Base-by-base conservation (phyloP, 2,888 invertebrate species). In the Salpingus planirostris region DNA sequence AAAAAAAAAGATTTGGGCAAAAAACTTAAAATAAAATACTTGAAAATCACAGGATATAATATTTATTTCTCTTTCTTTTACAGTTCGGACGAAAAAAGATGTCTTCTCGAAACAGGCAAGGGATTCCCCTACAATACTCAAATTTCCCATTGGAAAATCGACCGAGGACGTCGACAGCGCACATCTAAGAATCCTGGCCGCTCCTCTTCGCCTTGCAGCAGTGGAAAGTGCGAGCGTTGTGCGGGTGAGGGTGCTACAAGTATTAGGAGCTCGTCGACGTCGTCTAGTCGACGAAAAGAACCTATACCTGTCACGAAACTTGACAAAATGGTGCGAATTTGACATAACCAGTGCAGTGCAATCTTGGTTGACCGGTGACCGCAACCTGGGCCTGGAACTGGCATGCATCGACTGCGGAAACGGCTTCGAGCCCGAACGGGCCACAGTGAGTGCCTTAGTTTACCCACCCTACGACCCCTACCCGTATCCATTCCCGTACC, bases 321-420 rank as follows among this genome's bases (percentile, higher is more conserved):
- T 57, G 21, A 65, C 71, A 2, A 71, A 71, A 41, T 78, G 78
- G 78, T 58, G 73, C 23, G 75, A 77, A 33, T 65, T 77, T 33
- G 78, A 78, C 50, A 65, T 74, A 2, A 72, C 72, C 6, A 61
- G 64, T 43, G 71, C 70, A 1, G 67, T 70, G 28, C 54, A 56
- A 33, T 54, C 57, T 29, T 74, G 74, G 71, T 66, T 62, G 14
- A 60, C 60, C 6, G 66, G 62, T 13, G 59, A 59, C 11, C 56
- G 65, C 11, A 72, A 73, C 49, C 55, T 71, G 24, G 71, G 70
- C 2, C 54, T 77, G 18, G 70, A 74, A 50, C 52, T 78, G 22
- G 64, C 67, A 42, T 74, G 76, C 46, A 59, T 65, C 27, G 64
- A 64, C 39, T 71, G 72, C 42, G 50, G 51, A 18, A 58, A 56